Evolutionary conservation across 1,140 invertebrate genomes (phyloP).

Genomic region (Onthophagus taurus): DNA sequence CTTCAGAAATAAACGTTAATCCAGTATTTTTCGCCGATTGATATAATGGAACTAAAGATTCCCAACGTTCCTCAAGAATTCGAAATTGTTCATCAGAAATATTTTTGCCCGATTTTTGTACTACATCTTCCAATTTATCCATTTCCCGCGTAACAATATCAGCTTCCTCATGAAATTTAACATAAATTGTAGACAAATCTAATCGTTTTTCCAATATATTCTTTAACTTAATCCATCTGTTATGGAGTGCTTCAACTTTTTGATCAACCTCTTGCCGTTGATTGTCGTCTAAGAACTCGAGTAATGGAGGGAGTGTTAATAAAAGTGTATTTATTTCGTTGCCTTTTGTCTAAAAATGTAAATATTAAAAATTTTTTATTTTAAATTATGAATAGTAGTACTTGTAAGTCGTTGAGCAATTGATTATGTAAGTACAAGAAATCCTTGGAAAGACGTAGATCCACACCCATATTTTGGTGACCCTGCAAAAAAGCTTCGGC

Average conservation of each 20-base stretch:
- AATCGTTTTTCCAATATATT: conserved; percentile 54
- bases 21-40: conserved; percentile 51
- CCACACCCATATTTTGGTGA: conserved; percentile 66
- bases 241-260: conserved; percentile 51
- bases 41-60: conserved; percentile 49
- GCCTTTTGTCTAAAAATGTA: conserved; percentile 49
- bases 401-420: conserved; percentile 64
- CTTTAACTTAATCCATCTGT: conserved; percentile 57
- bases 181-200: conserved; percentile 52
- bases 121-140: conserved; percentile 52
- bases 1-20: conserved; percentile 58
- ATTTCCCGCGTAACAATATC: conserved; percentile 56
- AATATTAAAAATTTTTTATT: neutral
- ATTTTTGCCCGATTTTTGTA: conserved; percentile 39
- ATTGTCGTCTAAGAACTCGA: conserved; percentile 56
- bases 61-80: conserved; percentile 52
- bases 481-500: conserved; percentile 64
- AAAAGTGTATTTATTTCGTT: conserved; percentile 55
- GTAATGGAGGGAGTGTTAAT: conserved; percentile 52
- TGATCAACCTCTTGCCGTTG: conserved; percentile 52
- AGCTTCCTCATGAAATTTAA: conserved; percentile 64
- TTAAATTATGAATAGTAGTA: too few relatives aligned
- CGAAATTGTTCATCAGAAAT: conserved; percentile 45
- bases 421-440: conserved; percentile 68
- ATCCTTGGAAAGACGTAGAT: conserved; percentile 58